These are phyloP conservation scores for Psilanteris sp. DNA, from an alignment of 1,140 invertebrate species.

Conservation along the genomic window DNA sequence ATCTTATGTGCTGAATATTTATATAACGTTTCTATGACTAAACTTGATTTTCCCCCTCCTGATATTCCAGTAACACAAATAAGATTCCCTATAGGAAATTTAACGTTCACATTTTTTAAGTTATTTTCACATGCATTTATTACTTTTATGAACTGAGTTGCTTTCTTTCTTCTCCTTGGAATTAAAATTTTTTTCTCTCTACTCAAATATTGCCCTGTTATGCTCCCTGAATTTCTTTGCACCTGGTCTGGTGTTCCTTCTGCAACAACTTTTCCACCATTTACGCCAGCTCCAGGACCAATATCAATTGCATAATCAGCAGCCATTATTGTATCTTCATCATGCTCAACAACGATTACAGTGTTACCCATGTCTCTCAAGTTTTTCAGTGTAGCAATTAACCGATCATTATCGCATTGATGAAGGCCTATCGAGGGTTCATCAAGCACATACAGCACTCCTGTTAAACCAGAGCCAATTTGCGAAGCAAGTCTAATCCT, in stretches of 20 bases:
- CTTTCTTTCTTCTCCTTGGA: slow-evolving; percentile 33
- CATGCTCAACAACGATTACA: slow-evolving; percentile 40
- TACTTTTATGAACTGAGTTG: slow-evolving; percentile 42
- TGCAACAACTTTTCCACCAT: slow-evolving; percentile 30
- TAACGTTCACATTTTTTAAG: slow-evolving; percentile 24
- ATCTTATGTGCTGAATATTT: slow-evolving; percentile 32
- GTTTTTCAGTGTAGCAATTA: slow-evolving; percentile 32
- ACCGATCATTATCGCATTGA: slow-evolving; percentile 22
- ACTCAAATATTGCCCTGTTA: slow-evolving; percentile 34
- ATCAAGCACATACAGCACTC: slow-evolving; percentile 29
- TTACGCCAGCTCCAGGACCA: slow-evolving; percentile 34
- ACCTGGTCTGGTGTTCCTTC: slow-evolving; percentile 24
- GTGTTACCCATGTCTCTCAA: slow-evolving; percentile 35
- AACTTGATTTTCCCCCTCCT: slow-evolving; percentile 34
- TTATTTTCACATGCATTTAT: slow-evolving; percentile 45
- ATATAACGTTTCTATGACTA: slow-evolving; percentile 28
- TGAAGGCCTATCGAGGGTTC: slow-evolving; percentile 31
- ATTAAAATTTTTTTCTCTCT: slow-evolving; percentile 25
- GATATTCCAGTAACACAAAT: slow-evolving; percentile 31
- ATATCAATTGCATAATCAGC: slow-evolving; percentile 36
- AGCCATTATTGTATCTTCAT: slow-evolving; percentile 26
- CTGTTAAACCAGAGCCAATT: slow-evolving; percentile 25
- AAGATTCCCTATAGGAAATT: slow-evolving; percentile 27
- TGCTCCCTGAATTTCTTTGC: slow-evolving; percentile 26
- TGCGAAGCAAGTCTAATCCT: slow-evolving; percentile 30